phyloP scores from a whole-genome alignment of 2,888 invertebrate species.

The Timema cristinae region DNA sequence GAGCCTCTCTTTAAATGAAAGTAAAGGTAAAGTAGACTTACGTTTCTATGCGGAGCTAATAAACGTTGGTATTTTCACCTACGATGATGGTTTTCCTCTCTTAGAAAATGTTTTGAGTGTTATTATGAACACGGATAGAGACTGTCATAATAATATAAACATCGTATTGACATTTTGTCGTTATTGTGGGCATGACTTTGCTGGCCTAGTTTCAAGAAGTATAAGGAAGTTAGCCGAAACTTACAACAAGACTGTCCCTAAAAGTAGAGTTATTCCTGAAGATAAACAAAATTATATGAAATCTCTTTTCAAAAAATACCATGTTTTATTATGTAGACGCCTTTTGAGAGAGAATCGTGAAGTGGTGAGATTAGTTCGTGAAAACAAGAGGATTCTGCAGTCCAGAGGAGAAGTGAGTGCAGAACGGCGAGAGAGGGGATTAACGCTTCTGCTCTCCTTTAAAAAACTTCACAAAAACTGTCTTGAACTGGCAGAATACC shows the following conservation, averaged over 20 bases:
- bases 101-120: conserved; percentile 80
- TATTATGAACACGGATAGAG: conserved; percentile 87
- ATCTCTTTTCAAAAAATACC: conserved; percentile 82
- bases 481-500: conserved; percentile 77
- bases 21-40: conserved; percentile 92
- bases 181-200: conserved; percentile 96
- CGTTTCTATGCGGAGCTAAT: conserved; percentile 91
- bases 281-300: conserved; percentile 87
- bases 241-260: conserved; percentile 59
- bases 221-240: conserved; percentile 66
- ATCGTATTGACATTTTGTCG: conserved; percentile 91
- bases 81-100: conserved; percentile 80
- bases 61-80: conserved; percentile 73
- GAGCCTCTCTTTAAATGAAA: conserved; percentile 67
- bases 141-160: conserved; percentile 88
- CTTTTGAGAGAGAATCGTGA: conserved; percentile 62
- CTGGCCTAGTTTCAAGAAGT: conserved; percentile 69
- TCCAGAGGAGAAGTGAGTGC: conserved; percentile 90
- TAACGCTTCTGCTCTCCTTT: conserved; percentile 68
- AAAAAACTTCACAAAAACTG: conserved; percentile 73
- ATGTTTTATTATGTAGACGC: conserved; percentile 75
- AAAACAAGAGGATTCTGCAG: conserved; percentile 81
- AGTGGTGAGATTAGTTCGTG: conserved; percentile 56
- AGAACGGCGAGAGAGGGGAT: conserved; percentile 81
- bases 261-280: conserved; percentile 72